Percentiles rank a stretch among this genome's conserved stretches.
These are phyloP conservation scores for Tryphoninae sp. DNA, from an alignment of 2,888 invertebrate genomes.

Conservation along the genomic window DNA sequence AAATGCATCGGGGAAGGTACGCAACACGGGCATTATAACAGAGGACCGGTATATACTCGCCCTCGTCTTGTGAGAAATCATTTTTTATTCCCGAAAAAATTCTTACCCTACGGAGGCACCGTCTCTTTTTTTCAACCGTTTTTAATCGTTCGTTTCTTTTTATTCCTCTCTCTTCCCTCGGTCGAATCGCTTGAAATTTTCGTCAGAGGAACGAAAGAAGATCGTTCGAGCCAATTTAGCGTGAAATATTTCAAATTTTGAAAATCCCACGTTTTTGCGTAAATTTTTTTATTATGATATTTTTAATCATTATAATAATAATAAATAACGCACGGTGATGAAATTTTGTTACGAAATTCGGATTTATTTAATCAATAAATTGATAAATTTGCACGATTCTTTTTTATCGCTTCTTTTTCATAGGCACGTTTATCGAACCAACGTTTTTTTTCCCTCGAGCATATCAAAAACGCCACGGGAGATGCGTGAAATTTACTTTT, in stretches of 20 bases:
- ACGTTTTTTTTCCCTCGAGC: conserved; percentile 29
- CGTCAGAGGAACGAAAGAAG: conserved; percentile 28
- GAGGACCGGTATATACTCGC: conserved; percentile 39
- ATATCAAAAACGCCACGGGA: neutral
- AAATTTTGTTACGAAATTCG: too few species aligned
- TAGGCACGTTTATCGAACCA: conserved; percentile 10
- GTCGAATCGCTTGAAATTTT: neutral
- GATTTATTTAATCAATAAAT: too few species aligned
- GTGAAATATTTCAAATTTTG: conserved; percentile 39
- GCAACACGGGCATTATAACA: conserved; percentile 49
- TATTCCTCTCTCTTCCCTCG: conserved; percentile 3
- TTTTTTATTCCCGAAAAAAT: conserved; percentile 64
- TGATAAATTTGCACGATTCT: neutral
- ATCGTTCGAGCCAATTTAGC: conserved; percentile 40
- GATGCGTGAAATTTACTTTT: conserved; percentile 54
- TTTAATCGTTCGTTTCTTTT: conserved; percentile 71
- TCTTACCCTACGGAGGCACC: conserved; percentile 41
- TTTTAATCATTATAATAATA: neutral
- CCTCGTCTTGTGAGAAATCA: conserved; percentile 70
- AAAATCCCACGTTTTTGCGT: conserved; percentile 42
- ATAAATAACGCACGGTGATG: neutral
- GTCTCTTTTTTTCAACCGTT: conserved; percentile 51
- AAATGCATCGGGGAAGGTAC: conserved; percentile 61
- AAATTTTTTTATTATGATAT: neutral
- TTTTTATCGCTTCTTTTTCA: neutral